These are phyloP conservation scores for Melanostoma scalare DNA, from an alignment of 2,888 invertebrate species.

Conservation along the genomic window DNA sequence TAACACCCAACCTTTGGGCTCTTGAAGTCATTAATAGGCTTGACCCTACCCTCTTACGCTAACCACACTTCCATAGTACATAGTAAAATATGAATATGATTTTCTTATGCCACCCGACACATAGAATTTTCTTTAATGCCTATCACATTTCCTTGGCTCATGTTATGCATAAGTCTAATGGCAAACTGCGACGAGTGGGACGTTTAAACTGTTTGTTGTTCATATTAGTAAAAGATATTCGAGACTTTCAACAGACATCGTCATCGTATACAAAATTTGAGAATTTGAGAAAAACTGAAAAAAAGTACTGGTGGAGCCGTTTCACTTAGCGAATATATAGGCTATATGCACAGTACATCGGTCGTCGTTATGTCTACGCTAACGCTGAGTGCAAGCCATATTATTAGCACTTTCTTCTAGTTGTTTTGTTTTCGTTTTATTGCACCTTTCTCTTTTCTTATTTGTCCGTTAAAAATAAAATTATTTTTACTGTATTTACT, in stretches of 20 bases:
- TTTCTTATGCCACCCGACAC: too few species aligned
- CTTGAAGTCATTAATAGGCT: constrained; percentile 36
- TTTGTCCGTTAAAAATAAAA: not conserved
- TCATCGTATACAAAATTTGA: not conserved
- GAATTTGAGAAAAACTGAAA: too few species aligned
- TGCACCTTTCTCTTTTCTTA: constrained; percentile 1
- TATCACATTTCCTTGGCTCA: too few species aligned
- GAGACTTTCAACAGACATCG: not conserved
- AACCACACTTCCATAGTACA: constrained; percentile 16
- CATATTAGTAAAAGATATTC: too few species aligned
- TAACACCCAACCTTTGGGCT: constrained; percentile 27
- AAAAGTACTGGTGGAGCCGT: too few species aligned
- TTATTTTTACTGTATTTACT: too few species aligned
- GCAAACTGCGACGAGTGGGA: too few species aligned
- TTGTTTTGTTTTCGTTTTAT: constrained; percentile 44
- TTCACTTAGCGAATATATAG: too few species aligned
- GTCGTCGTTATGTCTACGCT: constrained; percentile 43
- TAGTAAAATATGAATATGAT: not conserved
- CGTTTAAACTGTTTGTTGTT: too few species aligned
- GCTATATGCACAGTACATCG: not conserved
- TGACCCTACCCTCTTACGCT: constrained; percentile 57
- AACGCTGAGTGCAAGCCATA: constrained; percentile 23
- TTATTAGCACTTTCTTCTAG: not conserved
- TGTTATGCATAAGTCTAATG: not conserved
- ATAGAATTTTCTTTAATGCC: too few species aligned